Evolutionary conservation across 2,888 invertebrate genomes (phyloP).

Genomic region (Andrena fulva): DNA sequence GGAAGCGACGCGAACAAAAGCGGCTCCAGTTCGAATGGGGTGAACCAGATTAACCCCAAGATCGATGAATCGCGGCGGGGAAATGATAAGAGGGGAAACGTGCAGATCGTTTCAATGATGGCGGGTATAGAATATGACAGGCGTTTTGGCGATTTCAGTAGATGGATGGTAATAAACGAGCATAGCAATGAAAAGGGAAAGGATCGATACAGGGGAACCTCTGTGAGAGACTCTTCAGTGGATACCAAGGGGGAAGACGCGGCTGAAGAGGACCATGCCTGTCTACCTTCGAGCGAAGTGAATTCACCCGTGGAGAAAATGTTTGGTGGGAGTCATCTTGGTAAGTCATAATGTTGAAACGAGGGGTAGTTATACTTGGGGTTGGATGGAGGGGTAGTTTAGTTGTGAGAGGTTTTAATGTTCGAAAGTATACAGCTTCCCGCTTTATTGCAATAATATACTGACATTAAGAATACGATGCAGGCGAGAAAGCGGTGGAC

Average conservation of each 20-base stretch:
- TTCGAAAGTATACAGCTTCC: not conserved
- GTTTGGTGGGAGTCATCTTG: not conserved
- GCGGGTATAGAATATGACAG: slow-evolving; percentile 29
- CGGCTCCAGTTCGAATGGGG: not conserved
- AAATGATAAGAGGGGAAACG: not conserved
- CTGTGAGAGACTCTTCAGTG: too few species aligned
- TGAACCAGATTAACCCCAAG: not conserved
- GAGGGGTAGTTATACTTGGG: not conserved
- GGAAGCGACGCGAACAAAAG: not conserved
- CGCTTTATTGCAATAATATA: not conserved
- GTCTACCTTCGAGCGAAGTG: not conserved
- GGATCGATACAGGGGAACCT: not conserved
- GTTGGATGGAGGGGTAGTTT: not conserved
- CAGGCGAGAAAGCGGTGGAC: slow-evolving; percentile 6
- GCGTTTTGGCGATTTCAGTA: not conserved
- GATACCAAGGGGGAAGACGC: not conserved
- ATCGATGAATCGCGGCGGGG: not conserved
- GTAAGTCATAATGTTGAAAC: not conserved
- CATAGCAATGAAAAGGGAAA: not conserved
- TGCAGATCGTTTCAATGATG: slow-evolving; percentile 49
- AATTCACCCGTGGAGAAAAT: slow-evolving; percentile 10
- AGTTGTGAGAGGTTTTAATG: not conserved
- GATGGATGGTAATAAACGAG: not conserved
- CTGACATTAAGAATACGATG: not conserved
- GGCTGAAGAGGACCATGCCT: not conserved